phyloP scores from a whole-genome alignment of 2,113 vertebrate species.

The Promerops cafer region DNA sequence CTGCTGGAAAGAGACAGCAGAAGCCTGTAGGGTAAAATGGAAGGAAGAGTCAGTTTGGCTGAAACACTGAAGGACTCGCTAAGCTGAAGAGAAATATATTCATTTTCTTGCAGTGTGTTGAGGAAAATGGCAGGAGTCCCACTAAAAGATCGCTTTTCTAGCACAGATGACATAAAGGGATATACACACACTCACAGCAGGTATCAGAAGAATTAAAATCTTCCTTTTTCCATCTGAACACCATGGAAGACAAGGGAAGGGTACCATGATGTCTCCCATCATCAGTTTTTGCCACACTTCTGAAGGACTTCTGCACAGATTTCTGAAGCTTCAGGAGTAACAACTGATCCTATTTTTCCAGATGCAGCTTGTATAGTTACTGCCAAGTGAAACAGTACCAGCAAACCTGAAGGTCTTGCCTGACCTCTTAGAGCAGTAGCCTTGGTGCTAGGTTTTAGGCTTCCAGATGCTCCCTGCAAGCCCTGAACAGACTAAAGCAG shows the following conservation, averaged over 20 bases:
- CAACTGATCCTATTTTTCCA: not conserved
- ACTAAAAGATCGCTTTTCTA: not conserved
- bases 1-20: not conserved
- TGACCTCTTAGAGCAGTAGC: not conserved
- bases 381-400: not conserved
- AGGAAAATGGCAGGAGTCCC: not conserved
- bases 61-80: not conserved
- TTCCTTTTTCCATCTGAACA: rapidly evolving
- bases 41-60: slow-evolving; percentile 17
- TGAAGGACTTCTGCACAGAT: not conserved
- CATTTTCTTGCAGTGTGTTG: not conserved
- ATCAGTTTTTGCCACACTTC: not conserved
- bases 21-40: not conserved
- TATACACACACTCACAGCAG: not conserved
- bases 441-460: not conserved
- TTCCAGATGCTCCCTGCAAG: not conserved
- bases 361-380: not conserved
- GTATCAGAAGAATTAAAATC: not conserved
- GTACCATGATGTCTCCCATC: not conserved
- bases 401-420: not conserved
- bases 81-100: not conserved
- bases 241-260: not conserved
- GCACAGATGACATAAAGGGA: not conserved
- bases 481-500: not conserved
- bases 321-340: not conserved